Percentiles rank a stretch among this genome's conserved stretches.
These are phyloP conservation scores for Holocentrus rufus DNA, from an alignment of 2,797 vertebrate genomes.

Conservation along the genomic window DNA sequence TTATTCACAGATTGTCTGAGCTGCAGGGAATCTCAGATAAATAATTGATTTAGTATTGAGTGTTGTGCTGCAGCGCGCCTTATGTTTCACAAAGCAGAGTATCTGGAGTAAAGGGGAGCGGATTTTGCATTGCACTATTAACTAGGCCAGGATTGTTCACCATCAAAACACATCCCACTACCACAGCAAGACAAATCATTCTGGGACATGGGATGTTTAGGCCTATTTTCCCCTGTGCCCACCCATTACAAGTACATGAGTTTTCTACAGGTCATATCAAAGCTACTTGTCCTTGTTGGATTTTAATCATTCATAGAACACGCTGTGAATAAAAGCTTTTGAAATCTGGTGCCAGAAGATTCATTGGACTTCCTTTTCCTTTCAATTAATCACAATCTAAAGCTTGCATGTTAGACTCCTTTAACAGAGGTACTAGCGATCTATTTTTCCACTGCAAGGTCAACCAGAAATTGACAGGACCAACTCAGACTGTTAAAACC, in stretches of 20 bases:
- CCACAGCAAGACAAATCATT: slow-evolving; percentile 39
- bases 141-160: slow-evolving; percentile 8
- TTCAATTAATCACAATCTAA: slow-evolving; percentile 34
- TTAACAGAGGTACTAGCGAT: slow-evolving; percentile 9
- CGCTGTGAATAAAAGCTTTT: slow-evolving; percentile 5
- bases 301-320: slow-evolving; percentile 50
- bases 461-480: neutral
- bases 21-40: slow-evolving; percentile 33
- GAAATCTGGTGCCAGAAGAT: slow-evolving; percentile 19
- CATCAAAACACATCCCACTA: slow-evolving; percentile 33
- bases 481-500: neutral
- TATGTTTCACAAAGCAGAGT: slow-evolving; percentile 17
- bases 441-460: neutral
- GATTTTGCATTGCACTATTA: slow-evolving; percentile 4
- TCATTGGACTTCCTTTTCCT: slow-evolving; percentile 18
- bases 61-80: neutral
- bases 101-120: slow-evolving; percentile 7
- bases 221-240: slow-evolving; percentile 43
- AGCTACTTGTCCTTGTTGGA: slow-evolving; percentile 27
- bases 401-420: slow-evolving; percentile 21
- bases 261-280: slow-evolving; percentile 26
- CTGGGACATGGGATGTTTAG: slow-evolving; percentile 27
- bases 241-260: slow-evolving; percentile 11
- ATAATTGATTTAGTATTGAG: slow-evolving; percentile 35
- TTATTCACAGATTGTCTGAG: slow-evolving; percentile 28